Base-by-base conservation (phyloP, 1,140 invertebrate genomes). In the Camponotus floridanus region DNA sequence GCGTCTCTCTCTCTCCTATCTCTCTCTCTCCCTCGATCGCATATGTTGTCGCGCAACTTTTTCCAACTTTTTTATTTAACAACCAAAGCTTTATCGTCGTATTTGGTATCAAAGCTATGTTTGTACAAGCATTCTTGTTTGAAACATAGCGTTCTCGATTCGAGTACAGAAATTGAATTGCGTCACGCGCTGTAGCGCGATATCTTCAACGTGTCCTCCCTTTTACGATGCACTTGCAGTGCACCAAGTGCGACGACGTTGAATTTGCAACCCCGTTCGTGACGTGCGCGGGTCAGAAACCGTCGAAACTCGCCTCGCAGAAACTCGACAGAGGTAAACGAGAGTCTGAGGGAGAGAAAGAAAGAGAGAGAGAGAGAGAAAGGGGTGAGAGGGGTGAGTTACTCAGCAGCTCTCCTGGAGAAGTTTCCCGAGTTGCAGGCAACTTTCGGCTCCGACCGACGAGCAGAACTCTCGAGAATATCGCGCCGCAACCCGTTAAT, bases 211-310 rank as follows among this genome's bases (percentile, higher is more conserved):
- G 31, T 55, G 57, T 61, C 70, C 55, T 86, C 88, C 80, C 83
- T 86, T 88, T 64, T 76, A 45, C 74, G 87, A 70, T 83, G 39
- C 68, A 79, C 78, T 65, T 57, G 62, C 64, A 51, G 31, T 33
- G 45, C 59, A 26, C 61, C 36, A 62, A 57, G 64, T 70, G 68
- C 76, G 57, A 6, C 51, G 51, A 5, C 39, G 80, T 73, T 88
- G 84, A 88, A 84, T 88, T 88, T 88, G 87, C 80, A 85, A 83
- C 42, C 74, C 61, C 31, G 76, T 88, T 80, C 74, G 81, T 18
- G 74, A 73, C 61, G 57, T 57, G 45, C 21, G 31, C 48, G 55
- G 51, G 86, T 51, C 70, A 71, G 61, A 48, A 48, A 59, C 42
- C 55, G 55, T 76, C 59, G 65, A 59, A 67, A 79, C 62, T 70